phyloP scores from a whole-genome alignment of 2,888 invertebrate genomes.

The Siphonodentalium dalli region DNA sequence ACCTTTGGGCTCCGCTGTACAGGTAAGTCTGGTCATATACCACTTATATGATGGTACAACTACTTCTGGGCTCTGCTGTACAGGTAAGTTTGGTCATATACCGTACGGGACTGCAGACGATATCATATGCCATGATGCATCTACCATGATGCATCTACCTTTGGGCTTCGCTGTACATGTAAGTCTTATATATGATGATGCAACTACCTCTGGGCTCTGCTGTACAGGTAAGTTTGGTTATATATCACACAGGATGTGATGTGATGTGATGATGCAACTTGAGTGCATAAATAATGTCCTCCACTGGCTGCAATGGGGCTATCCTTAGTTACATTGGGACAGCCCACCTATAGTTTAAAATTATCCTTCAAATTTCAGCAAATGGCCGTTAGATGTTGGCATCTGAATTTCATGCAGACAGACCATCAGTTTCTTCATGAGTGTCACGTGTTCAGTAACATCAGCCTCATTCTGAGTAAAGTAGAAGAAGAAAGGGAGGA shows the following conservation, averaged over 20 bases:
- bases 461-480: constrained; percentile 91
- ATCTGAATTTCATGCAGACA: constrained; percentile 83
- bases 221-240: too few species aligned
- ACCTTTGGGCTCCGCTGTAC: constrained; percentile 83
- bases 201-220: too few species aligned
- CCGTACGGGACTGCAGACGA: too few species aligned
- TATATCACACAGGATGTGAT: too few species aligned
- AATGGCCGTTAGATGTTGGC: constrained; percentile 93
- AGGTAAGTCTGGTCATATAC: constrained; percentile 50
- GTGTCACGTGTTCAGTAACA: constrained; percentile 93
- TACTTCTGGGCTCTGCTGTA: constrained; percentile 85
- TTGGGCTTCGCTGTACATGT: constrained; percentile 79
- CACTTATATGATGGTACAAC: constrained; percentile 86
- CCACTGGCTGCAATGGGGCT: background rate
- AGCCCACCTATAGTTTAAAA: background rate
- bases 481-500: constrained; percentile 74
- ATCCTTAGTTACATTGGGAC: background rate
- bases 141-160: constrained; percentile 85
- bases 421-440: constrained; percentile 92
- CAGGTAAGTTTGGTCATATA: constrained; percentile 54
- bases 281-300: too few species aligned
- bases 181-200: too few species aligned
- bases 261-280: too few species aligned
- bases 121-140: too few species aligned
- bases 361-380: constrained; percentile 69